phyloP scores from a whole-genome alignment of 2,797 vertebrate genomes.

The Iguana delicatissima region DNA sequence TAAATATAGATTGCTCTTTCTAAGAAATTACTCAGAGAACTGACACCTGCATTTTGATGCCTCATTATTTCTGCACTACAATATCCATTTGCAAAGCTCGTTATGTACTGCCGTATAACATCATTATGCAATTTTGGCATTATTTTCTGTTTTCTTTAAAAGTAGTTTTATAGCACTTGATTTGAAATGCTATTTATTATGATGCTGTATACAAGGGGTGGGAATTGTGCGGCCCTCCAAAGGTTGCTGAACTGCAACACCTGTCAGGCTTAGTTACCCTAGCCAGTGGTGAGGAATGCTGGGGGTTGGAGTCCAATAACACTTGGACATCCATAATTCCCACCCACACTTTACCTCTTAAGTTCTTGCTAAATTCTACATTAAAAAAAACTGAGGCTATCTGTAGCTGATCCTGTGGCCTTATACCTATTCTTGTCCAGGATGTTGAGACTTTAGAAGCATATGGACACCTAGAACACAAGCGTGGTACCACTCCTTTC shows the following conservation, averaged over 20 bases:
- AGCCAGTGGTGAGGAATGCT: too few relatives aligned
- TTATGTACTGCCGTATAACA: conserved; percentile 50
- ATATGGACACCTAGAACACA: too few relatives aligned
- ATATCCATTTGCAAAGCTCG: conserved; percentile 48
- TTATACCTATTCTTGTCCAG: neutral
- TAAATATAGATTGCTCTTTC: conserved; percentile 39
- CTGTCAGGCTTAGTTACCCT: too few relatives aligned
- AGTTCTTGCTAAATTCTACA: too few relatives aligned
- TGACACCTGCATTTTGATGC: conserved; percentile 53
- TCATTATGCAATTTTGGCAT: neutral
- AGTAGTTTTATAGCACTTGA: conserved; percentile 19
- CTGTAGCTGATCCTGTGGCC: fast-evolving
- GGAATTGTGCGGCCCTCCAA: too few relatives aligned
- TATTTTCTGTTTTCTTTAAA: neutral
- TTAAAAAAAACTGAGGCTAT: too few relatives aligned
- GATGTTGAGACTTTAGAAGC: neutral
- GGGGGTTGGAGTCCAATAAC: neutral
- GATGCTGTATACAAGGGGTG: neutral
- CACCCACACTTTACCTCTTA: too few relatives aligned
- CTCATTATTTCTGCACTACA: conserved; percentile 39
- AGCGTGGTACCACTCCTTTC: neutral
- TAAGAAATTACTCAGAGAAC: conserved; percentile 38
- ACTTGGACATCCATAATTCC: neutral
- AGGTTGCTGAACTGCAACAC: too few relatives aligned
- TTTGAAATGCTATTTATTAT: conserved; percentile 24